Conservation (phyloP, 2,113 vertebrate species). For the Etia nguti region DNA sequence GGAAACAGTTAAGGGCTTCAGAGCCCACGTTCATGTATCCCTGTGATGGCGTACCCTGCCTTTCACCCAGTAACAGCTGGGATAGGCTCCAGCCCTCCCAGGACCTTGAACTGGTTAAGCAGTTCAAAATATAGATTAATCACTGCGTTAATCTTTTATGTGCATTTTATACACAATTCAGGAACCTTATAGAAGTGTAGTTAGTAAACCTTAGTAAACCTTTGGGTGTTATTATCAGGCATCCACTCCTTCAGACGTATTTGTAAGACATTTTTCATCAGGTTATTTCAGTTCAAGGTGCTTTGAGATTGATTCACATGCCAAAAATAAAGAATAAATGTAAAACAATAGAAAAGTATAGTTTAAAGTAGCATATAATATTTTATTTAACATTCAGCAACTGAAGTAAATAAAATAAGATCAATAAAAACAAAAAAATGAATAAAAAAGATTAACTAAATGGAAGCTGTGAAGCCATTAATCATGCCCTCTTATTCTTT, state of each 20-base stretch:
- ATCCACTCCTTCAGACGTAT: background rate
- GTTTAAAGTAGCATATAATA: background rate
- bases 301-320: background rate
- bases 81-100: background rate
- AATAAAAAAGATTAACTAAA: background rate
- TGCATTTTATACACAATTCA: background rate
- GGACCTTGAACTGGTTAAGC: background rate
- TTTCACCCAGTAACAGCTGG: background rate
- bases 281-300: background rate
- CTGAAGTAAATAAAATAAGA: background rate
- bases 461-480: constrained; percentile 3
- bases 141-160: background rate
- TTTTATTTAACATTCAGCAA: background rate
- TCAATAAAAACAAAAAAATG: background rate
- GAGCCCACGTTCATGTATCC: fast-evolving
- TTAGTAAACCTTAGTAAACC: background rate
- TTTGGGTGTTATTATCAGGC: background rate
- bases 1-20: background rate
- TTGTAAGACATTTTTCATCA: background rate
- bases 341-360: fast-evolving
- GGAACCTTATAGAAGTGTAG: background rate
- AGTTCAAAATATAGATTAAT: background rate
- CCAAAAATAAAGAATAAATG: background rate
- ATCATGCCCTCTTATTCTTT: background rate
- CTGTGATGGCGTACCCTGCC: fast-evolving